These are phyloP conservation scores for Sinotaia quadrata DNA, from an alignment of 2,888 invertebrate species.

Conservation along the genomic window DNA sequence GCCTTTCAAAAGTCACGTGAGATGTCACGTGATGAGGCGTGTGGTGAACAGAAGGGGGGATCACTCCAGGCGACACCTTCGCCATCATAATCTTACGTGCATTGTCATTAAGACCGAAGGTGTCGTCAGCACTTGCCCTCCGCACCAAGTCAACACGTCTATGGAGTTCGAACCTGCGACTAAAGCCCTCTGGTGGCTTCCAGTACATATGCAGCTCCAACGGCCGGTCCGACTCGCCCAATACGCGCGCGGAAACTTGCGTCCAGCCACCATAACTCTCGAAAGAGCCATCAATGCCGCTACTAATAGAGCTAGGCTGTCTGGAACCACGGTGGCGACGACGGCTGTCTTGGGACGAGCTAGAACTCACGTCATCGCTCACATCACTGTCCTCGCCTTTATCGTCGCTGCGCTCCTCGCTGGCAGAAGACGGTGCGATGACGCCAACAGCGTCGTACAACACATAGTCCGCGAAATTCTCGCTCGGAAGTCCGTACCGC, in stretches of 20 bases:
- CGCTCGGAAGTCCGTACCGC: conserved; percentile 55
- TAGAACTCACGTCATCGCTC: neutral
- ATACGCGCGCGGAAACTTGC: conserved; percentile 54
- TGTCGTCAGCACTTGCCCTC: conserved; percentile 50
- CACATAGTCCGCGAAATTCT: conserved; percentile 53
- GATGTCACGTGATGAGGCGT: neutral
- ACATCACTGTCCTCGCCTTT: neutral
- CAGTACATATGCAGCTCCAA: conserved; percentile 65
- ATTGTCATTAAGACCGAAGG: conserved; percentile 62
- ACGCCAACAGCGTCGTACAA: conserved; percentile 65
- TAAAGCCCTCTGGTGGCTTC: conserved; percentile 65
- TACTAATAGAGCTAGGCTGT: neutral
- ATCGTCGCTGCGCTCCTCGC: conserved; percentile 25
- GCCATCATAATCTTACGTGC: conserved; percentile 62
- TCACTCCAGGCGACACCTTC: conserved; percentile 57
- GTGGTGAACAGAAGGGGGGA: conserved; percentile 37
- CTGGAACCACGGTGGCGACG: neutral
- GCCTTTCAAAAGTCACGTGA: conserved; percentile 5
- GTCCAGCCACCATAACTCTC: conserved; percentile 46
- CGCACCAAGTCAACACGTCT: conserved; percentile 45
- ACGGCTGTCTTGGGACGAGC: neutral
- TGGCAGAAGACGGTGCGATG: conserved; percentile 11
- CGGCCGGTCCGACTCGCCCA: conserved; percentile 61
- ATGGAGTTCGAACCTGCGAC: conserved; percentile 65
- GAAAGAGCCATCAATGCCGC: neutral